These are phyloP conservation scores for Capitulum mitella DNA, from an alignment of 2,888 invertebrate genomes.

Conservation along the genomic window DNA sequence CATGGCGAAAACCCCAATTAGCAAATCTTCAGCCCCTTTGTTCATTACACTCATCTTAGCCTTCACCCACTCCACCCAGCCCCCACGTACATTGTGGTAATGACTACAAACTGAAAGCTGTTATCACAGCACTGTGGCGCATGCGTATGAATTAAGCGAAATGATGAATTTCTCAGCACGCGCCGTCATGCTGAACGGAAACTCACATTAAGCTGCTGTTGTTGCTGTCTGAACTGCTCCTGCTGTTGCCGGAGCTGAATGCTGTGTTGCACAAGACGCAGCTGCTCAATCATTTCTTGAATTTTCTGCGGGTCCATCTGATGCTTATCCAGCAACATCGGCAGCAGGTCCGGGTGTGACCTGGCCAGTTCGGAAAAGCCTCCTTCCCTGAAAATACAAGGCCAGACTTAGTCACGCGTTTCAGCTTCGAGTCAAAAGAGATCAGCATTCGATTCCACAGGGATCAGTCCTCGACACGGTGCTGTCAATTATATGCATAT, in stretches of 20 bases:
- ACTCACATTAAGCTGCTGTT: background rate
- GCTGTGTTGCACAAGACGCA: conserved; percentile 16
- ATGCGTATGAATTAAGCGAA: no score
- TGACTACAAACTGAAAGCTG: no score
- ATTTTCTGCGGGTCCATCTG: conserved; percentile 23
- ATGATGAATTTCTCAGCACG: no score
- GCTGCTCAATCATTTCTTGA: conserved; percentile 22
- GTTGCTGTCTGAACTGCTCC: conserved; percentile 1
- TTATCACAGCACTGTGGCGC: no score
- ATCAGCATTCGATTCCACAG: background rate
- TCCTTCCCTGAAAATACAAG: background rate
- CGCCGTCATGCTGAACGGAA: background rate
- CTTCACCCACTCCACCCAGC: no score
- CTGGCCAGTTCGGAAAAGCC: background rate
- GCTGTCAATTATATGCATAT: no score
- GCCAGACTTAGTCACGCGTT: no score
- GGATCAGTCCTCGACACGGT: no score
- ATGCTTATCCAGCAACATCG: background rate
- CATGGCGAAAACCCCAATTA: no score
- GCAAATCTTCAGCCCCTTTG: no score
- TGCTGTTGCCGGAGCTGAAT: conserved; percentile 19
- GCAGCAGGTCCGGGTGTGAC: background rate
- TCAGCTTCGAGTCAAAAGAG: background rate
- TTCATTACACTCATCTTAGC: no score
- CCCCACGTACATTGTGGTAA: no score